phyloP scores from a whole-genome alignment of 2,113 vertebrate genomes.

The Dunckerocampus dactyliophorus region DNA sequence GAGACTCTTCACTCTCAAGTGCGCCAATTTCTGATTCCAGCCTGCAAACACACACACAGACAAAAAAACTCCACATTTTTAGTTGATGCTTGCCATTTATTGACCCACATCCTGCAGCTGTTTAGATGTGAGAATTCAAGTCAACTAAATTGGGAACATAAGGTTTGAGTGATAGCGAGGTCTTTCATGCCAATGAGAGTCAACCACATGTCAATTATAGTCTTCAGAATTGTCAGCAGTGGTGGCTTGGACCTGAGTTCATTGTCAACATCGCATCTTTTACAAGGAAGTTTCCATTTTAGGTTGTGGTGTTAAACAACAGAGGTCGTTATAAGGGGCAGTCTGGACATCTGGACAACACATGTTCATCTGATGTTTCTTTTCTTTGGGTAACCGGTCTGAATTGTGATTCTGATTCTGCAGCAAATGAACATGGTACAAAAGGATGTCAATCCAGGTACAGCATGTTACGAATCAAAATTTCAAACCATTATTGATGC shows the following conservation, averaged over 20 bases:
- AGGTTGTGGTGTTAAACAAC: neutral
- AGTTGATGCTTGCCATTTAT: neutral
- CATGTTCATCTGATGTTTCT: neutral
- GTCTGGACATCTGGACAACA: conserved; percentile 1
- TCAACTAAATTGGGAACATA: neutral
- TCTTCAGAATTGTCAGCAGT: neutral
- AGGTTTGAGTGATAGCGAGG: too few relatives aligned
- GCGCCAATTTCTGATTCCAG: conserved; percentile 87
- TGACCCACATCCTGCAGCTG: neutral
- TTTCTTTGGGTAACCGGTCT: too few relatives aligned
- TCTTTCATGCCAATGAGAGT: neutral
- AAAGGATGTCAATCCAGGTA: too few relatives aligned
- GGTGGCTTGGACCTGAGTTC: neutral
- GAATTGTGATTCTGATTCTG: too few relatives aligned
- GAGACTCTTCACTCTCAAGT: conserved; percentile 91
- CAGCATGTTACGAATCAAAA: too few relatives aligned
- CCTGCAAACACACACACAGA: conserved; percentile 69
- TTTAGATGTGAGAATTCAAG: neutral
- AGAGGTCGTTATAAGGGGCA: neutral
- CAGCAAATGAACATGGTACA: too few relatives aligned
- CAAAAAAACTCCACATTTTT: neutral
- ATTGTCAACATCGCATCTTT: neutral
- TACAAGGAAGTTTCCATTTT: neutral
- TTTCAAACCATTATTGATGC: too few relatives aligned
- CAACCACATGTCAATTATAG: neutral